These are phyloP conservation scores for Terrapene triunguis DNA, from an alignment of 2,113 vertebrate species.

Conservation along the genomic window DNA sequence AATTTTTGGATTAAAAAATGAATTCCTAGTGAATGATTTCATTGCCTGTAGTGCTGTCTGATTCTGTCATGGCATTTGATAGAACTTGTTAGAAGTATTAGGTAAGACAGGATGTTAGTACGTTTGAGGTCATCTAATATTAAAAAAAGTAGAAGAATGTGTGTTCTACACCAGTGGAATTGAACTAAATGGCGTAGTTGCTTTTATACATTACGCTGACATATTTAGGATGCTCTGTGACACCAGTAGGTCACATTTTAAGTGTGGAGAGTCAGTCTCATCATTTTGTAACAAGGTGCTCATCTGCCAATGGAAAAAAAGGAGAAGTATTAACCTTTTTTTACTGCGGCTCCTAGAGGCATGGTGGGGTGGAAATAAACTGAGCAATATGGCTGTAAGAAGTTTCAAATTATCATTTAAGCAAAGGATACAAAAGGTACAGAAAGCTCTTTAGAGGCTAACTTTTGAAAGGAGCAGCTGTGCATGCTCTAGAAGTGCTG, in stretches of 20 bases:
- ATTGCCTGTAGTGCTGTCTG: slow-evolving; percentile 46
- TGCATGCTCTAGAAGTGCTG: not conserved
- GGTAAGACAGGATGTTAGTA: slow-evolving; percentile 62
- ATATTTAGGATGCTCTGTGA: slow-evolving; percentile 2
- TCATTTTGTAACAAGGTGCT: not conserved
- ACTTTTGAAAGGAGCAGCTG: not conserved
- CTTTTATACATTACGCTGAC: not conserved
- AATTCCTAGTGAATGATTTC: slow-evolving; percentile 59
- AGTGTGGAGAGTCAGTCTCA: not conserved
- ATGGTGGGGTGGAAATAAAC: not conserved
- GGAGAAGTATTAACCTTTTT: fast-evolving
- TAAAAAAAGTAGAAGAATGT: not conserved
- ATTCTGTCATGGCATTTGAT: slow-evolving; percentile 49
- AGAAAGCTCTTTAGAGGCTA: not conserved
- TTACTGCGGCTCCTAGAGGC: not conserved
- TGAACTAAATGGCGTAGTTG: slow-evolving; percentile 13
- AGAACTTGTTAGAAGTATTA: slow-evolving; percentile 66
- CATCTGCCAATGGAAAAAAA: not conserved
- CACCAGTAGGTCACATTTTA: not conserved
- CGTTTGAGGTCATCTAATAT: slow-evolving; percentile 50
- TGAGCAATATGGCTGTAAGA: not conserved
- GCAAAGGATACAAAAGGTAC: not conserved
- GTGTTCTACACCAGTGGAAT: slow-evolving; percentile 18
- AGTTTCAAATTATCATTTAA: not conserved
- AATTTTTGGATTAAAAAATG: slow-evolving; percentile 56